Base-by-base conservation (phyloP, 92 coral and sea anemone species). In the Bergia sp. region DNA sequence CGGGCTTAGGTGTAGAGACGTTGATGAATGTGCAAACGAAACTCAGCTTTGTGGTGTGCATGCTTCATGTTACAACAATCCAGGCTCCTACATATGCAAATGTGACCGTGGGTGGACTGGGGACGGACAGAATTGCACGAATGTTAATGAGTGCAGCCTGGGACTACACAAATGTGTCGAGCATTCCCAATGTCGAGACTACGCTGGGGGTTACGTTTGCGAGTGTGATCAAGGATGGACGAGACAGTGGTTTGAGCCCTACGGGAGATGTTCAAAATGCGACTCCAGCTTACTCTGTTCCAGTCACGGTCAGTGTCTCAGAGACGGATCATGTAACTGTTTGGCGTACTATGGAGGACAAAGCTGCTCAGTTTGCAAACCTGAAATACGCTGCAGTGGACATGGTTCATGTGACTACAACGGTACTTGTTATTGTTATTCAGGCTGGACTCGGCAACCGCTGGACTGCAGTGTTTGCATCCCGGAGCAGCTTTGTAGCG, bases 161-260 rank as follows among this genome's bases (percentile, higher is more conserved):
- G 91, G 93, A 13, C 37, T 81, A 7, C 91, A 93, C 73, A 65
- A 76, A 3, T 93, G 95, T 85, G 77, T 93, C 23, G 91, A 93
- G 50, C 86, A 92, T 23, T 92, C 94, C 29, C 89, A 77, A 71
- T 92, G 94, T 73, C 86, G 49, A 1, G 94, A 92, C 75, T 85
- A 90, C 73, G 67, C 81, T 20, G 94, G 94, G 20, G 92, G 94
- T 4, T 92, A 90, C 76, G 73, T 79, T 42, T 92, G 94, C 42
- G 57, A 77, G 13, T 92, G 94, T 50, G 40, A 83, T 9, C 66
- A 53, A 3, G 94, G 94, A 53, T 92, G 94, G 94, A 79, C 81
- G 44, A 91, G 94, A n/a, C 94, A 92, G 85, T 88, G 92, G 94
- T 92, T 92, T 80, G 94, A 92, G 73, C 93, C 94, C 13, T 92